A percentile compares a stretch with the other conserved stretches of the same genome.
Conservation (phyloP, 2,797 vertebrate species). For the Pangasius macronema region DNA sequence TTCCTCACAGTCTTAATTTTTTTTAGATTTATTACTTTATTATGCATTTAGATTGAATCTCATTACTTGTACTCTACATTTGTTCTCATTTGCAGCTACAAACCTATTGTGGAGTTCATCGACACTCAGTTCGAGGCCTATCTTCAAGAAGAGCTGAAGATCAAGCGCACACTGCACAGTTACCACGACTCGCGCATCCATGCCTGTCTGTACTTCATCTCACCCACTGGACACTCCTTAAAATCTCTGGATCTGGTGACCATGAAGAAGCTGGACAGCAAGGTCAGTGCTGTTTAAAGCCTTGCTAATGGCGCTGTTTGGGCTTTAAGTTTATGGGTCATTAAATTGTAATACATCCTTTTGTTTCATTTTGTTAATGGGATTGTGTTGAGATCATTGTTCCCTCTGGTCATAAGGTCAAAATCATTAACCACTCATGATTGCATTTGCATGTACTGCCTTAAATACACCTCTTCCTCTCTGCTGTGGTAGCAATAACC, state of each 20-base stretch:
- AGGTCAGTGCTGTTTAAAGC: conserved; percentile 74
- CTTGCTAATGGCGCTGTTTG: neutral
- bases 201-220: conserved; percentile 94
- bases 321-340: neutral
- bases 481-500: neutral
- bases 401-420: neutral
- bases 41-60: neutral
- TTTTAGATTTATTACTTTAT: neutral
- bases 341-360: neutral
- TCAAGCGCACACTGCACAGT: conserved; percentile 91
- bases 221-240: conserved; percentile 94
- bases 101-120: conserved; percentile 96
- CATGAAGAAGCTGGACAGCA: conserved; percentile 99
- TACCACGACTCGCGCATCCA: conserved; percentile 97
- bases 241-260: conserved; percentile 97
- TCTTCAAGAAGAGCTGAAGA: conserved; percentile 97
- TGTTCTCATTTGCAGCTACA: conserved; percentile 80
- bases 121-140: conserved; percentile 96
- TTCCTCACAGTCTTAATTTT: neutral
- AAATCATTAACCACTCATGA: neutral
- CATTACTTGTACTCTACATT: neutral
- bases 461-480: neutral
- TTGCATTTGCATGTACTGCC: neutral
- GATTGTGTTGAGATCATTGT: neutral
- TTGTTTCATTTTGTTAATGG: neutral